These are phyloP conservation scores for Drosophila cracens DNA, from an alignment of 2,888 invertebrate genomes.

Conservation along the genomic window DNA sequence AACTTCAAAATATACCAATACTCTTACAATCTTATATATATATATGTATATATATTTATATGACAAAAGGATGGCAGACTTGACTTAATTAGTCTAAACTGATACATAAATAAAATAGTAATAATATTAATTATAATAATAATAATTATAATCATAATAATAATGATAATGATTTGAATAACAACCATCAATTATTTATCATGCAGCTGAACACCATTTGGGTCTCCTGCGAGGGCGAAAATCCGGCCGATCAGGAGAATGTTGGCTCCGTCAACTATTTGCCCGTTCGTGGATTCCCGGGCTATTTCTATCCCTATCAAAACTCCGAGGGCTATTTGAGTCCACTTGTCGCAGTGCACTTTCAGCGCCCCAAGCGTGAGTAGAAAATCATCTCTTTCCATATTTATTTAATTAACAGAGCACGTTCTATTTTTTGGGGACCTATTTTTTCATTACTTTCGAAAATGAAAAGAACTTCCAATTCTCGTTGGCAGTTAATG, in stretches of 20 bases:
- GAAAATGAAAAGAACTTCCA: not conserved
- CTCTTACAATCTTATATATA: not conserved
- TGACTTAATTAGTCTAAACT: not conserved
- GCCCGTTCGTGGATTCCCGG: slow-evolving; percentile 93
- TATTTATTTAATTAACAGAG: not conserved
- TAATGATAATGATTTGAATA: not conserved
- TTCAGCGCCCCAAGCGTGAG: slow-evolving; percentile 93
- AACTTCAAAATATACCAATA: not conserved
- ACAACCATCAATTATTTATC: not conserved
- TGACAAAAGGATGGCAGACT: not conserved
- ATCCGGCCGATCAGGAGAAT: slow-evolving; percentile 96
- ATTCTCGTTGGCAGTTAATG: not conserved
- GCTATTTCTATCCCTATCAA: slow-evolving; percentile 95
- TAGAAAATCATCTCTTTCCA: slow-evolving; percentile 72
- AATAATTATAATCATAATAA: not conserved
- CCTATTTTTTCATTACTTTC: not conserved
- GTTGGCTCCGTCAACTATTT: slow-evolving; percentile 93
- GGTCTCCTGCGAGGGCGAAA: slow-evolving; percentile 97
- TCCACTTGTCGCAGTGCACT: slow-evolving; percentile 94
- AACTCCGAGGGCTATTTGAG: slow-evolving; percentile 95
- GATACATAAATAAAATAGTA: not conserved
- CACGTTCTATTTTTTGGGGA: not conserved
- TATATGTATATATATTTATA: not conserved
- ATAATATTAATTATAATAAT: not conserved
- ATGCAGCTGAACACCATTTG: slow-evolving; percentile 92